Base-by-base conservation (phyloP, 2,113 vertebrate genomes). In the Sialia sialis region DNA sequence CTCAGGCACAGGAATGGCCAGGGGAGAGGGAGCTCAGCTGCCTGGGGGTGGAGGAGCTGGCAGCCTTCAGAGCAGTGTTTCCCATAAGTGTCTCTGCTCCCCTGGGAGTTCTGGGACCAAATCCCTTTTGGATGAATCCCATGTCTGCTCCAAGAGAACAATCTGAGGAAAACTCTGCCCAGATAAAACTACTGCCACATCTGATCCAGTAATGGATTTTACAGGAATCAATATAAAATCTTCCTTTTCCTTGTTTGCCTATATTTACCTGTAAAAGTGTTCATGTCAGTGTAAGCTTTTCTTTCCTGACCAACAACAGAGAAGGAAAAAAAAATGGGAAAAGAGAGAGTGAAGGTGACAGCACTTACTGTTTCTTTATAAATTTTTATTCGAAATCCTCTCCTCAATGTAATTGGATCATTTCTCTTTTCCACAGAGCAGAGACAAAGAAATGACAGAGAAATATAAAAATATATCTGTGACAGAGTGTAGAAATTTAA, bases 391-490 rank as follows among this genome's bases (percentile, higher is more conserved):
- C 78, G 69, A 80, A 90, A 78, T 44, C 43, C 23, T 69, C 54
- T 96, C 19, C 67, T 88, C 44, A 43, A 79, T 25, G 44, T 75
- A 93, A 91, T 68, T 48, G 29, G 21, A 76, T 96, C 44, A 64
- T 93, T 77, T 87, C 27, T 89, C 34, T 92, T 89, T 72, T 67
- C 39, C 32, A 67, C 69, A 88, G 38, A 68, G 30, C 25, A 44
- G 64, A 94, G 56, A 75, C 26, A 73, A 93, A 77, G 52, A 93
- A 76, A 90, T 79, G 55, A 86, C 32, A 63, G 69, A 55, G 51
- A 88, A 94, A 88, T 80, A 88, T 21, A 86, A 81, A 94, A 93
- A 75, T 81, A 74, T 17, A 32, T 52, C 62, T 62, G 16, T 48
- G 39, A 59, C 30, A 84, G 46, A 69, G 43, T 34, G 10, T 15